Evolutionary conservation across 2,113 vertebrate species (phyloP).

Genomic region (Acrocephalus arundinaceus): DNA sequence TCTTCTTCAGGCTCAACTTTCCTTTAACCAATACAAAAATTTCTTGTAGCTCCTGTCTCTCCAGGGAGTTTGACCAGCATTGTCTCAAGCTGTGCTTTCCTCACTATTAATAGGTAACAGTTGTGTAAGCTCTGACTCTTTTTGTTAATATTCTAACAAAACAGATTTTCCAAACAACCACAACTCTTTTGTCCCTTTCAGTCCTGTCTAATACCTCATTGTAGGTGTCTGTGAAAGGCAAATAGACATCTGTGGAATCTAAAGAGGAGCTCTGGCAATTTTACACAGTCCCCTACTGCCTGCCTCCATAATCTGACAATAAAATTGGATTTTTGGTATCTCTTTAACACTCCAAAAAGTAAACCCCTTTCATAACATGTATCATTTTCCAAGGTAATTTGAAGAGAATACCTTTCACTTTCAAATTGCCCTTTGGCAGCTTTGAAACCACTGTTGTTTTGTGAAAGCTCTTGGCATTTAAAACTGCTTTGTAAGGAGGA

Average conservation of each 20-base stretch:
- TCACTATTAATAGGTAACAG: not conserved
- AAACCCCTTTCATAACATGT: not conserved
- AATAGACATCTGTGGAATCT: not conserved
- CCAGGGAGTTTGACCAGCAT: not conserved
- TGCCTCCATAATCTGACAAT: not conserved
- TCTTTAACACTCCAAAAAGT: constrained; percentile 23
- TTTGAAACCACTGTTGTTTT: constrained; percentile 13
- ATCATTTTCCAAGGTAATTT: constrained; percentile 47
- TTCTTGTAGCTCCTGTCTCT: not conserved
- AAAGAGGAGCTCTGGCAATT: not conserved
- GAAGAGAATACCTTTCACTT: constrained; percentile 43
- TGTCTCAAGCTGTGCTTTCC: not conserved
- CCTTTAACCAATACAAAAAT: not conserved
- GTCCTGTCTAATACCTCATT: not conserved
- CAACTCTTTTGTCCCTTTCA: not conserved
- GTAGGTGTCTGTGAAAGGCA: not conserved
- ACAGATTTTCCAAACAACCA: not conserved
- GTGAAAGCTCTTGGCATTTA: constrained; percentile 37
- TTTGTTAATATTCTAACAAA: not conserved
- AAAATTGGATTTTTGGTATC: constrained; percentile 41
- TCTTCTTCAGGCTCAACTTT: not conserved
- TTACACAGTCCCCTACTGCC: not conserved
- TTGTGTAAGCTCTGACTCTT: not conserved
- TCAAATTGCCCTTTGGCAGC: constrained; percentile 34
- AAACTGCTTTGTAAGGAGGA: constrained; percentile 6